A percentile compares a stretch with the other conserved stretches of the same genome.
Conservation (phyloP, 2,797 vertebrate species). For the Danionella dracula region DNA sequence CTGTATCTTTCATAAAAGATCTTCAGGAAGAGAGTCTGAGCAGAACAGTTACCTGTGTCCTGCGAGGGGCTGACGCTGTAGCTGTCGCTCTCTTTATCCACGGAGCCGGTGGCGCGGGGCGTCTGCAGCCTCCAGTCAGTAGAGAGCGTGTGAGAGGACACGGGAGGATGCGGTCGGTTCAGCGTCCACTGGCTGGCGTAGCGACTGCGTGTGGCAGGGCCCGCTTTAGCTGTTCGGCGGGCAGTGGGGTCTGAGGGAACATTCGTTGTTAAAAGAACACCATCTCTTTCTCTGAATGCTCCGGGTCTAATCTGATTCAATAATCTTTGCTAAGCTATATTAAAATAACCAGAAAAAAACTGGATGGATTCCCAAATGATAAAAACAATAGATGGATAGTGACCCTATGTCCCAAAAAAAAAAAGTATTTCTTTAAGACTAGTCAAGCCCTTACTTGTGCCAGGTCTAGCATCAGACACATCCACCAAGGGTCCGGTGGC, state of each 20-base stretch:
- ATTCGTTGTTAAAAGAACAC: too few relatives aligned
- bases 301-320: too few relatives aligned
- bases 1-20: too few relatives aligned
- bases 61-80: slow-evolving; percentile 98
- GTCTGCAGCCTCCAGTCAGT: slow-evolving; percentile 97
- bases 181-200: slow-evolving; percentile 99
- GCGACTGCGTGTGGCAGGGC: slow-evolving; percentile 87
- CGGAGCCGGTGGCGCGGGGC: slow-evolving; percentile 85
- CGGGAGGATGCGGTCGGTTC: slow-evolving; percentile 92
- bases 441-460: slow-evolving; percentile 87
- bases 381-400: too few relatives aligned
- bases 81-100: slow-evolving; percentile 98
- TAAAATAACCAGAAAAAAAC: too few relatives aligned
- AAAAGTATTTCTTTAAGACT: slow-evolving; percentile 11
- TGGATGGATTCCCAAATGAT: too few relatives aligned
- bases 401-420: too few relatives aligned
- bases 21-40: too few relatives aligned
- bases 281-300: too few relatives aligned
- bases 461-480: slow-evolving; percentile 96
- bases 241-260: slow-evolving; percentile 85
- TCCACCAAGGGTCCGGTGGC: slow-evolving; percentile 96
- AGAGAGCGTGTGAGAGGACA: slow-evolving; percentile 93
- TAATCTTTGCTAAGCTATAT: too few relatives aligned
- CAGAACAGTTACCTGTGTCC: slow-evolving; percentile 94
- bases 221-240: slow-evolving; percentile 92